A percentile compares a stretch with the other conserved stretches of the same genome.
Conservation (phyloP, 2,888 invertebrate species). For the Phrixothrix hirtus region DNA sequence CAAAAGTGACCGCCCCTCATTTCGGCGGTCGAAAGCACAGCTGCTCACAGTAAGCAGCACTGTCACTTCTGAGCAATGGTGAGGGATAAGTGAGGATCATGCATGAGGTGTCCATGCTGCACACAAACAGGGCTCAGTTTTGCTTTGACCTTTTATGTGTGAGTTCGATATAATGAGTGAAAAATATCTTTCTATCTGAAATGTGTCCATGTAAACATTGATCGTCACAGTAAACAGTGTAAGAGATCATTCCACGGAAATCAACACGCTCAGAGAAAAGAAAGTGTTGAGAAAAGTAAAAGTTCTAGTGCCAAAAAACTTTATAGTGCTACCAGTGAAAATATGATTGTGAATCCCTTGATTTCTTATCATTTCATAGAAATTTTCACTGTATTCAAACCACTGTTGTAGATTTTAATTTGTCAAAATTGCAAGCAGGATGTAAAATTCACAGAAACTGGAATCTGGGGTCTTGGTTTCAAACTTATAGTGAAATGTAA, state of each 20-base stretch:
- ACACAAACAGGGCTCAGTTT: too few species aligned
- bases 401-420: conserved; percentile 23
- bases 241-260: neutral
- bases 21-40: too few species aligned
- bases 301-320: conserved; percentile 16
- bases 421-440: conserved; percentile 30
- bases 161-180: too few species aligned
- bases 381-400: conserved; percentile 26
- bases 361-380: conserved; percentile 13
- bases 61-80: too few species aligned
- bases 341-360: conserved; percentile 11
- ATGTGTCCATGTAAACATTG: neutral
- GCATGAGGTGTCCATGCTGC: too few species aligned
- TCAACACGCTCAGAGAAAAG: neutral
- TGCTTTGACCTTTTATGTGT: too few species aligned
- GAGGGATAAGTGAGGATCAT: too few species aligned
- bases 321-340: conserved; percentile 4
- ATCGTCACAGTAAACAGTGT: neutral
- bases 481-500: conserved; percentile 34
- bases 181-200: neutral
- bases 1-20: too few species aligned
- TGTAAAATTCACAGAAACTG: conserved; percentile 33
- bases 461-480: conserved; percentile 31
- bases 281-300: neutral
- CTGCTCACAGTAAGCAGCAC: too few species aligned